Base-by-base conservation (phyloP, 2,888 invertebrate species). In the Didymodactylos carnosus region DNA sequence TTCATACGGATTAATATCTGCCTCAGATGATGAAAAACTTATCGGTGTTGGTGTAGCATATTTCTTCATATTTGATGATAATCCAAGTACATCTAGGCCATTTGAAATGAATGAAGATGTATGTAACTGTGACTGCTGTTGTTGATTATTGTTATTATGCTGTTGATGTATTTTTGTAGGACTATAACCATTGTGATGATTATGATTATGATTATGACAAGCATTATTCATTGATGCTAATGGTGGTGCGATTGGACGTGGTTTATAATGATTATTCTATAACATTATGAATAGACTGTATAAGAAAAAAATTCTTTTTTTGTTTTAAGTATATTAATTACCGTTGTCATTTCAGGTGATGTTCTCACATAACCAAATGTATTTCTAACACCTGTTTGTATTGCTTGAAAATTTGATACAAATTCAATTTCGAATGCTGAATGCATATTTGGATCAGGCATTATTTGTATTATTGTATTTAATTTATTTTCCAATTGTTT, bases 321-420 rank as follows among this genome's bases (percentile, higher is more conserved):
- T 35, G 1, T 16, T 29, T 10, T 3, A 29, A 29, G 10, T 5
- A 3, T 19, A 19, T 1, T 4, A 19, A n/a, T 62, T 62, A 35
- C 35, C 35, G 71, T 11, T 62, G 71, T 23, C 39, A 71, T 43
- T 69, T 74, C 71, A 14, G 74, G 62, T 35, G 53, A 53, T 13
- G 71, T 40, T 62, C 94, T 88, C 70, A 95, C 91, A 81, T 94
- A 95, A 53, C 95, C 95, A 83, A 94, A 94, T 13, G 94, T 94
- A 85, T 94, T 94, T 77, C 80, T 77, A 14, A 82, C 79, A 40
- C 81, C 82, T 46, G 83, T 82, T 85, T 94, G 94, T 78, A 95
- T 94, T 10, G 94, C 73, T 51, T 94, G 93, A 84, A 92, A 94
- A 84, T 95, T 95, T 76, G 94, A 93, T 75, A 95, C 92, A 82